A percentile compares a stretch with the other conserved stretches of the same genome.
These are phyloP conservation scores for Lacerta viridis DNA, from an alignment of 2,797 vertebrate species.

Conservation along the genomic window DNA sequence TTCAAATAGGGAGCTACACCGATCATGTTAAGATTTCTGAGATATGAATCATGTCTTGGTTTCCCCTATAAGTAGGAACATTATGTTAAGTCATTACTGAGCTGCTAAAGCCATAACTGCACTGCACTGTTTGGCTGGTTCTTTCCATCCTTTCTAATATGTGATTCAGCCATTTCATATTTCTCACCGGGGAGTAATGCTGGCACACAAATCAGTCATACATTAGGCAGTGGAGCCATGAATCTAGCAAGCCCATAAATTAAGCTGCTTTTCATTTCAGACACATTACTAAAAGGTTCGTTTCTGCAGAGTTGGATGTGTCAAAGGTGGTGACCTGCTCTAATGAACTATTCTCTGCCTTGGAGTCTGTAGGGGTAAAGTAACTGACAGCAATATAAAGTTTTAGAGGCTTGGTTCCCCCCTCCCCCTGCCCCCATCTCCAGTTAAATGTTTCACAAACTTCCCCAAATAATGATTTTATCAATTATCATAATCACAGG, in stretches of 20 bases:
- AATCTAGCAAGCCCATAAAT: conserved; percentile 75
- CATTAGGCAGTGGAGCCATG: conserved; percentile 69
- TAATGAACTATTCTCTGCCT: conserved; percentile 72
- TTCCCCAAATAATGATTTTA: background rate
- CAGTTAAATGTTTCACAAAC: conserved; percentile 52
- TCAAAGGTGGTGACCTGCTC: conserved; percentile 76
- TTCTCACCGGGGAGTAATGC: conserved; percentile 71
- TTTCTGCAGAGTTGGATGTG: conserved; percentile 75
- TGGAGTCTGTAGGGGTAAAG: conserved; percentile 63
- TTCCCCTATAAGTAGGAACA: conserved; percentile 71
- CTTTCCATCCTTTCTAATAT: conserved; percentile 72
- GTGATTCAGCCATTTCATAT: conserved; percentile 72
- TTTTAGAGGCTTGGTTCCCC: conserved; percentile 48
- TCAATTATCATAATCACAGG: too few relatives aligned
- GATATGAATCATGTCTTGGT: conserved; percentile 72
- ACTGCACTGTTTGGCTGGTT: conserved; percentile 62
- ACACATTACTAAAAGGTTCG: conserved; percentile 72
- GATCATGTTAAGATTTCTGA: conserved; percentile 70
- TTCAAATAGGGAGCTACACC: conserved; percentile 58
- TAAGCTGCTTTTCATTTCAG: conserved; percentile 75
- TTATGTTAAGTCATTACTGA: conserved; percentile 66
- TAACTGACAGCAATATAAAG: conserved; percentile 62
- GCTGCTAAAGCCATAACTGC: conserved; percentile 64
- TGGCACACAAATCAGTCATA: conserved; percentile 71
- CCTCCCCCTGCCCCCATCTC: background rate